Base-by-base conservation (phyloP, 2,797 vertebrate species). In the Enteromius trimaculatus region DNA sequence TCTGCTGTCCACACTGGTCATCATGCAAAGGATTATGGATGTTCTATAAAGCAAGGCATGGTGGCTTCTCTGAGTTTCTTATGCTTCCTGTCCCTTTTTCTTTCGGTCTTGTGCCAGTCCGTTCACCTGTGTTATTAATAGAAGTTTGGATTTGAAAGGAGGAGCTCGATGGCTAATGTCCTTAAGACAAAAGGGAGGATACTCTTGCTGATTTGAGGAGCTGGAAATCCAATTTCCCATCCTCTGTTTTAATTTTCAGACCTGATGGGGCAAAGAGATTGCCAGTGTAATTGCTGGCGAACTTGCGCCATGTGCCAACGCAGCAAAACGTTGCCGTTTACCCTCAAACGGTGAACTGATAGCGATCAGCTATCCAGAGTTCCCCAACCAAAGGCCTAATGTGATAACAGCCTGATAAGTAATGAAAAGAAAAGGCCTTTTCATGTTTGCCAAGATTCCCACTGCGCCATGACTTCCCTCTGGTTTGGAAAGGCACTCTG, bases 181-280 rank as follows among this genome's bases (percentile, higher is more conserved):
- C 60, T 85, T 87, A 87, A 87, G 79, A 84, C 81, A 84, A 84
- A 77, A 87, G 71, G 66, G 68, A 80, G 77, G 77, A 80, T 84
- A 70, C 83, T 87, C 64, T 81, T 79, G 85, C 80, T 81, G 80
- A 80, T 79, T 83, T 68, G 80, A 66, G 68, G 19, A 8, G 37
- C 70, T 76, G 55, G 69, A 84, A 88, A 88, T 88, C 85, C 85
- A 87, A 88, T 87, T 88, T 84, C 84, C 81, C 70, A 23, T 85
- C 81, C 75, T 82, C 79, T 78, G 74, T 84, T 88, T 84, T 88
- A 87, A 88, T 78, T 87, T 85, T 82, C 72, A 58, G 81, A 49
- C 31, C 65, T 70, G 79, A 84, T 85, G 83, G 85, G 83, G 47
- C 81, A 17, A 53, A 37, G 74, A 86, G 85, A 85, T 85, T 86